Evolutionary conservation across 2,797 vertebrate species (phyloP).

Genomic region (Cuniculus paca): DNA sequence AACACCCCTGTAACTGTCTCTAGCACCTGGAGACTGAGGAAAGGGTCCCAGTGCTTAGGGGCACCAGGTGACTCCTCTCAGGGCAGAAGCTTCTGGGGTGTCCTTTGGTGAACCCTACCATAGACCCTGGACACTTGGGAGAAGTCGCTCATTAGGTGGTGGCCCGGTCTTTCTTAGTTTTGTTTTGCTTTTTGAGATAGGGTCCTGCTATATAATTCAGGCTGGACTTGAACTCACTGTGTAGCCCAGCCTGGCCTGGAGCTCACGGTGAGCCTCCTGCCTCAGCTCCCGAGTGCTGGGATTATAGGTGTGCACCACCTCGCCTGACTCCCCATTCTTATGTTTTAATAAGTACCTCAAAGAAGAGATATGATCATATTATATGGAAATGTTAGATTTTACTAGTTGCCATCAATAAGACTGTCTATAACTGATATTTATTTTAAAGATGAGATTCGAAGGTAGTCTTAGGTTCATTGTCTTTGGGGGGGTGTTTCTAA

Average conservation of each 20-base stretch:
- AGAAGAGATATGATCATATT: not conserved
- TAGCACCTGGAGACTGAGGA: not conserved
- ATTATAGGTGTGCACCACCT: not conserved
- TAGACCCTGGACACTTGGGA: not conserved
- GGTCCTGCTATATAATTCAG: not conserved
- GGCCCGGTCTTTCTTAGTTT: not conserved
- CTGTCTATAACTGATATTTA: not conserved
- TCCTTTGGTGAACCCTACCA: not conserved
- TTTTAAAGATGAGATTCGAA: conserved; percentile 13
- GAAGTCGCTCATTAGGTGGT: not conserved
- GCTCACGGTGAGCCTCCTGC: not conserved
- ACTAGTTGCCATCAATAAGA: not conserved
- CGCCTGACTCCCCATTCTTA: not conserved
- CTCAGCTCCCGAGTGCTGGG: not conserved
- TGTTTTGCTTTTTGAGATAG: not conserved
- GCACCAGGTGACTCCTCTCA: not conserved
- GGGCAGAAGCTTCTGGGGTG: not conserved
- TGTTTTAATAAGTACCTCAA: not conserved
- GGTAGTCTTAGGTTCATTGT: conserved; percentile 48
- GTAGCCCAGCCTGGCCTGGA: not conserved
- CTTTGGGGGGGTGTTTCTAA: not conserved
- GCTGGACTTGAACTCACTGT: not conserved
- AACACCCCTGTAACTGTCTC: not conserved
- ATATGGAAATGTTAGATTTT: not conserved
- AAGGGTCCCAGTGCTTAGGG: not conserved